phyloP scores from a whole-genome alignment of 23 tunicate genomes.

The Halocynthia roretzi region DNA sequence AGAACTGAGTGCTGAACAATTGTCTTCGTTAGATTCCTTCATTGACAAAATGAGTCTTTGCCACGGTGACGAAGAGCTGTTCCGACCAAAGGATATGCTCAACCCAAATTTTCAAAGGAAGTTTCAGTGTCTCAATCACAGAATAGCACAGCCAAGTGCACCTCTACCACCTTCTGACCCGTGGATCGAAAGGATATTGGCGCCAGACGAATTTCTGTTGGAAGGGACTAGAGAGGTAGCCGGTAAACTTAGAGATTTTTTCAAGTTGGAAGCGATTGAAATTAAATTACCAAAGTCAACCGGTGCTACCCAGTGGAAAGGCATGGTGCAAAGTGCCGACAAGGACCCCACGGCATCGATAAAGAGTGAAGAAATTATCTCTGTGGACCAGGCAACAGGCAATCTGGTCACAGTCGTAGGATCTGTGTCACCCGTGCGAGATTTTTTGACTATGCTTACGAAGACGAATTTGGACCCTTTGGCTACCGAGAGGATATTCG shows the following conservation, averaged over 20 bases:
- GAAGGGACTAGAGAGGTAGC: background rate
- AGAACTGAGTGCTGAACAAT: constrained; percentile 28
- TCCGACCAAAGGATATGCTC: constrained; percentile 42
- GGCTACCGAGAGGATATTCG: constrained; percentile 8
- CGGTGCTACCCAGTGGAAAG: constrained; percentile 7
- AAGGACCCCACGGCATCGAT: background rate
- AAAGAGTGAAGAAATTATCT: background rate
- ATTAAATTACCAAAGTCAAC: background rate
- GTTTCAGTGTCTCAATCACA: constrained; percentile 40
- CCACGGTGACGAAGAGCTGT: constrained; percentile 17
- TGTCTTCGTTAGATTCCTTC: constrained; percentile 27
- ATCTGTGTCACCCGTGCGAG: constrained; percentile 40
- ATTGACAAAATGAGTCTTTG: constrained; percentile 45
- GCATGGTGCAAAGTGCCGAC: background rate
- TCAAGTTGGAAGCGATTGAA: constrained; percentile 6
- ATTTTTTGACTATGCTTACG: constrained; percentile 30
- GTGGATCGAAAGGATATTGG: background rate
- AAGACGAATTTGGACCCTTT: background rate
- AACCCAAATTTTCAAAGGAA: constrained; percentile 64
- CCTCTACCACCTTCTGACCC: constrained; percentile 5
- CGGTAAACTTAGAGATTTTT: background rate
- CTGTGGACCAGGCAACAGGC: constrained; percentile 4
- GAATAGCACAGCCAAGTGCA: constrained; percentile 22
- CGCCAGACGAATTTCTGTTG: constrained; percentile 4
- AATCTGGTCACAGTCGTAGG: constrained; percentile 33